Base-by-base conservation (phyloP, 2,797 vertebrate species). In the Euphonia xanthogaster region DNA sequence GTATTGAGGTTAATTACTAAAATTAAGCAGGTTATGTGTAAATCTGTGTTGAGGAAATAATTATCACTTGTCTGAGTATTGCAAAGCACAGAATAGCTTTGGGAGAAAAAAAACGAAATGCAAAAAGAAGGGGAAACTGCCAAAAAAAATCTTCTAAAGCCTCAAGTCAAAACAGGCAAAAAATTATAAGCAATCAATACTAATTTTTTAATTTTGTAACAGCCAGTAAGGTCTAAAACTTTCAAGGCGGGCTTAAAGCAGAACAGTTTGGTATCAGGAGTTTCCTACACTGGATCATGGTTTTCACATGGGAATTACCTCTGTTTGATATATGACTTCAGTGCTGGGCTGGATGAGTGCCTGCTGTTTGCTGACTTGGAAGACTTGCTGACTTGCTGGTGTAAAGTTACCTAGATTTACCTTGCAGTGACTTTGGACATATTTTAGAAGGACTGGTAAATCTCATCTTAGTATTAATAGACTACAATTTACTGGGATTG, bases 321-420 rank as follows among this genome's bases (percentile, higher is more conserved):
- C 18, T 79, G 23, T 9, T 75, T 42, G 12, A 25, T 24, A 7
- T 20, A n/a, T 37, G 33, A 31, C 14, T 55, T 63, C 25, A 42
- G 18, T 22, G 13, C 50, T n/a, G 30, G 7, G 12, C n/a, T 68
- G 2, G 1, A 35, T 20, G 3, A 0, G 1, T 50, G 25, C 21
- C 18, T 5, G 0, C 14, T 2, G 0, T 67, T 51, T 53, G 25
- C 30, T 73, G 47, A 14, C 33, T 51, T 75, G 18, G 23, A 80
- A 63, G 48, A 7, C n/a, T n/a, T n/a, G n/a, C n/a, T n/a, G n/a
- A n/a, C n/a, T n/a, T 35, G 48, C n/a, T 83, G 35, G 3, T 39
- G 8, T 47, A 13, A 86, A 48, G 13, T 62, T 73, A 61, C 8
- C 18, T 37, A 27, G 20, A 21, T 24, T 17, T 61, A 61, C 12